Evolutionary conservation across 2,888 invertebrate genomes (phyloP).

Genomic region (Uropetala carovei): DNA sequence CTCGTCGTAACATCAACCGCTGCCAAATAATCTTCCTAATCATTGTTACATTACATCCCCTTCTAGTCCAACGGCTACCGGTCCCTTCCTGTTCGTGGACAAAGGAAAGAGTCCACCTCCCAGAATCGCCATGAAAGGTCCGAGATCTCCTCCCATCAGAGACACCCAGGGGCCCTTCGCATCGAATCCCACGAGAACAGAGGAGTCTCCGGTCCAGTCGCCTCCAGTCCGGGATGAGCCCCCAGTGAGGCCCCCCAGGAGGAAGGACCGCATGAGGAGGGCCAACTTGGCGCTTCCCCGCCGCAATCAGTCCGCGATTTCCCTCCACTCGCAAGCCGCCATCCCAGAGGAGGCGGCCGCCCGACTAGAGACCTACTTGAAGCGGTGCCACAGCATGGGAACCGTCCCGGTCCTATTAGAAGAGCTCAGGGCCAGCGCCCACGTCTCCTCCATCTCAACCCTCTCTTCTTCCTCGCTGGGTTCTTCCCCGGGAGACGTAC

Average conservation of each 20-base stretch:
- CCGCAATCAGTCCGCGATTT: neutral
- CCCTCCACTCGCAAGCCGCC: neutral
- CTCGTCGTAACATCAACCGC: too few species aligned
- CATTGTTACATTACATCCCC: neutral
- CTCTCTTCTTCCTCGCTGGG: neutral
- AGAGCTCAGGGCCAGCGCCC: neutral
- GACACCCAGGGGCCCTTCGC: neutral
- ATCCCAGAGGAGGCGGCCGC: neutral
- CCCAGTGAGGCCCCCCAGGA: constrained; percentile 37
- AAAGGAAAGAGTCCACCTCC: neutral
- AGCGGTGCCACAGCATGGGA: constrained; percentile 39
- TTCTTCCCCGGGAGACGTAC: neutral
- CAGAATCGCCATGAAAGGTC: neutral
- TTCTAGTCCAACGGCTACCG: neutral
- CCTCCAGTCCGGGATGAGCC: neutral
- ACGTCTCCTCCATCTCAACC: constrained; percentile 1
- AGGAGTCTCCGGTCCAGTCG: neutral
- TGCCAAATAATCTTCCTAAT: too few species aligned
- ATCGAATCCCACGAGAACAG: neutral
- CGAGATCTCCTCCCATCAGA: constrained; percentile 15
- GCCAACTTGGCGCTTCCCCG: neutral
- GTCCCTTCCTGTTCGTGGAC: neutral
- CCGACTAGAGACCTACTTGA: constrained; percentile 15
- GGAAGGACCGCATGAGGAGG: constrained; percentile 1
- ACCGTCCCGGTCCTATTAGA: constrained; percentile 42